Percentiles rank a stretch among this genome's conserved stretches.
These are phyloP conservation scores for Ephydatia muelleri DNA, from an alignment of 37 sponge, comb jelly and placozoan species.

Conservation along the genomic window DNA sequence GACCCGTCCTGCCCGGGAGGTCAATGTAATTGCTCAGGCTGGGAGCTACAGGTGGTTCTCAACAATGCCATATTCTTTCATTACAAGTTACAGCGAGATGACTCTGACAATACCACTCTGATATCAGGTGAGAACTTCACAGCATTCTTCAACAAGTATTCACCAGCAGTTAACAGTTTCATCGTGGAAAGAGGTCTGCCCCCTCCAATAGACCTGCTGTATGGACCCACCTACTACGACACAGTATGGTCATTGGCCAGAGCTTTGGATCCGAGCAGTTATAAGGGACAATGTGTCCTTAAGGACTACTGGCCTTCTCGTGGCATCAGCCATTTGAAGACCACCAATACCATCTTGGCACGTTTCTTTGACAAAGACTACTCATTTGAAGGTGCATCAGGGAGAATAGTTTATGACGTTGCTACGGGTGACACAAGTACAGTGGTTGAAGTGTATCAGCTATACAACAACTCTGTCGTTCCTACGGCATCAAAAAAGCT, in stretches of 20 bases:
- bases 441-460: not conserved
- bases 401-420: not conserved
- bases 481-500: not conserved
- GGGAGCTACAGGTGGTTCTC: constrained; percentile 11
- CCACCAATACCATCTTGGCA: not conserved
- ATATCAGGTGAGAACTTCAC: not conserved
- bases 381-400: not conserved
- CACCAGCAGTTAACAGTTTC: not conserved
- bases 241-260: constrained; percentile 45
- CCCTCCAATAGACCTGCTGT: not conserved
- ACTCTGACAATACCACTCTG: not conserved
- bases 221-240: constrained; percentile 31
- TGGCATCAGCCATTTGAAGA: not conserved
- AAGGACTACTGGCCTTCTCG: not conserved
- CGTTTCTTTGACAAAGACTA: not conserved
- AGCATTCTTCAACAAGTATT: constrained; percentile 1
- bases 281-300: not conserved
- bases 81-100: constrained; percentile 7
- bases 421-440: not conserved
- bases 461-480: not conserved
- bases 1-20: not conserved
- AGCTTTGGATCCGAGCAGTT: not conserved
- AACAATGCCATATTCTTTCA: constrained; percentile 18
- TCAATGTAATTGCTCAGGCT: not conserved
- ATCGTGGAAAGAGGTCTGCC: not conserved